Evolutionary conservation across 2,888 invertebrate species (phyloP).

Genomic region (Brachypterus glaber): DNA sequence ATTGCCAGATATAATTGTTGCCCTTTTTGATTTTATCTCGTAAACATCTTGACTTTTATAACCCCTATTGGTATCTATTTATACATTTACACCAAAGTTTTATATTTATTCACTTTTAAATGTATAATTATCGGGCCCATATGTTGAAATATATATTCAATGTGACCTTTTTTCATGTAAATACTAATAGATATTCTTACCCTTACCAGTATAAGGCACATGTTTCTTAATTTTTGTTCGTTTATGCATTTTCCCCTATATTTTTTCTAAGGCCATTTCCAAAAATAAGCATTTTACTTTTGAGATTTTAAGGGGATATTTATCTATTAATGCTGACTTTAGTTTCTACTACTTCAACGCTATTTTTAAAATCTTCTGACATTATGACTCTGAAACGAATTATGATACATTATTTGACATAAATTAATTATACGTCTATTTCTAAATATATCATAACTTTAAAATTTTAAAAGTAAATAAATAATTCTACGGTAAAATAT

Average conservation of each 20-base stretch:
- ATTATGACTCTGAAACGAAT: no score
- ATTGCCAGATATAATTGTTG: no score
- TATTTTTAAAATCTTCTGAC: no score
- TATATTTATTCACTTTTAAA: conserved; percentile 27
- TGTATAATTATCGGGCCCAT: conserved; percentile 29
- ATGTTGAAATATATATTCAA: conserved; percentile 24
- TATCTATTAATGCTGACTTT: no score
- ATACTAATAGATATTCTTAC: conserved; percentile 1
- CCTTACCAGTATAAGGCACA: conserved; percentile 9
- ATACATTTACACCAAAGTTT: conserved; percentile 4
- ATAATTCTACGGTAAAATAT: no score
- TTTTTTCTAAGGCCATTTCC: not conserved
- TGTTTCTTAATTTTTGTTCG: conserved; percentile 5
- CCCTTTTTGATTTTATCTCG: no score
- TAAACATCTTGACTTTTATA: conserved; percentile 3
- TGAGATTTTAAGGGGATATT: conserved; percentile 26
- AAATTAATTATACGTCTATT: no score
- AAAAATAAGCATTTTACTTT: conserved; percentile 24
- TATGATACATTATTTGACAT: no score
- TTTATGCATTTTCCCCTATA: not conserved
- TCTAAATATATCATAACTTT: no score
- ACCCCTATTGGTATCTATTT: conserved; percentile 6
- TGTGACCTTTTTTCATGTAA: conserved; percentile 16
- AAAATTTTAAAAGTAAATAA: no score
- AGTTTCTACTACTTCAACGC: no score